Evolutionary conservation across 1,140 invertebrate genomes (phyloP).

Genomic region (Aphaenogaster ashmeadi): DNA sequence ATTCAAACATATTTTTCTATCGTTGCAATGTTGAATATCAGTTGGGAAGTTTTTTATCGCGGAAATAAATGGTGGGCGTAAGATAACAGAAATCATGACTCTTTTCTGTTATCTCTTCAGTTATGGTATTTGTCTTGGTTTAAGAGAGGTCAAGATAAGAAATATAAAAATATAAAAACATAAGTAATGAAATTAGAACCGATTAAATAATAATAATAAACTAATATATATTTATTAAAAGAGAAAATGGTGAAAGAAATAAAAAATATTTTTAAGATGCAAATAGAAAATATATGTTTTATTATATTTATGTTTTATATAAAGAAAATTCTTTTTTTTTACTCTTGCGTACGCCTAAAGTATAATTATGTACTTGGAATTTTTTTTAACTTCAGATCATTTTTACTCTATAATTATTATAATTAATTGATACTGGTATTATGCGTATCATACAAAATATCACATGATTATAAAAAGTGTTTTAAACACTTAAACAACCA

Average conservation of each 20-base stretch:
- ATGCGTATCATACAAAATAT: neutral
- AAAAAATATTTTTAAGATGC: neutral
- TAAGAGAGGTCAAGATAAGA: neutral
- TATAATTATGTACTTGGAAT: no score
- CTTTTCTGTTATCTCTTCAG: neutral
- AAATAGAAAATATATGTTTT: neutral
- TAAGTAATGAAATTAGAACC: neutral
- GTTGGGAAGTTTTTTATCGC: neutral
- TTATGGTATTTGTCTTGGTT: no score
- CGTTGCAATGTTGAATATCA: neutral
- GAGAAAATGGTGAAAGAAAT: neutral
- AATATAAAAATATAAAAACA: neutral
- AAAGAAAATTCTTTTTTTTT: no score
- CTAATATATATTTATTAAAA: neutral
- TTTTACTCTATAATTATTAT: neutral
- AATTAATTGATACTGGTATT: neutral
- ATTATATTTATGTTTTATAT: no score
- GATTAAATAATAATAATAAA: neutral
- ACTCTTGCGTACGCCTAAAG: neutral
- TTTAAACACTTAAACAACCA: slow-evolving; percentile 76
- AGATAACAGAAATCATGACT: neutral
- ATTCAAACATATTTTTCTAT: neutral
- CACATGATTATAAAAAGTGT: slow-evolving; percentile 19
- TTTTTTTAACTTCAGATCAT: neutral
- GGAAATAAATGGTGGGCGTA: neutral